phyloP scores from a whole-genome alignment of 2,888 invertebrate species.

The Nipponacmea schrenckii region DNA sequence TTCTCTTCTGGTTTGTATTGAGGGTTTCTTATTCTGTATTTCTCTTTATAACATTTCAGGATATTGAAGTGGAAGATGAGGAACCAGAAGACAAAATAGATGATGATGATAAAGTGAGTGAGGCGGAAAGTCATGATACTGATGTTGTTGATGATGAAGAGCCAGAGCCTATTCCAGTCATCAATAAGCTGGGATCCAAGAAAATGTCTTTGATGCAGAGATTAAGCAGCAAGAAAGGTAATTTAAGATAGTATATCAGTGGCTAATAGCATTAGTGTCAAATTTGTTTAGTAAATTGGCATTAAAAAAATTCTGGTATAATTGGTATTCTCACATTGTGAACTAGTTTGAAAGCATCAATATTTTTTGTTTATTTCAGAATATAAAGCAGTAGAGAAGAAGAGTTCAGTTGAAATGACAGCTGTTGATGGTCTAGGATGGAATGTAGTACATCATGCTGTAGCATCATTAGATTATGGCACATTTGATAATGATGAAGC shows the following conservation, averaged over 20 bases:
- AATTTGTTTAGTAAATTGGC: too few species aligned
- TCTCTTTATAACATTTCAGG: not conserved
- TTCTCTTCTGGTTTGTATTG: too few species aligned
- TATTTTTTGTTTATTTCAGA: not conserved
- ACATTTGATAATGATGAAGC: slow-evolving; percentile 67
- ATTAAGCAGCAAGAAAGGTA: slow-evolving; percentile 17
- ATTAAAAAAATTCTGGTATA: too few species aligned
- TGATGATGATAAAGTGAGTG: slow-evolving; percentile 17
- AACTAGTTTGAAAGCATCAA: too few species aligned
- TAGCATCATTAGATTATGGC: slow-evolving; percentile 62
- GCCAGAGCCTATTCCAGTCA: slow-evolving; percentile 25
- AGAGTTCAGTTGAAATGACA: slow-evolving; percentile 57
- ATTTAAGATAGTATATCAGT: too few species aligned
- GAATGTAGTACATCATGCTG: slow-evolving; percentile 66
- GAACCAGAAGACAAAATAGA: slow-evolving; percentile 17
- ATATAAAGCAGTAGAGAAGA: slow-evolving; percentile 46
- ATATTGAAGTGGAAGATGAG: slow-evolving; percentile 20
- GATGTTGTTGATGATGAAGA: slow-evolving; percentile 39
- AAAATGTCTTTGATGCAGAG: slow-evolving; percentile 33
- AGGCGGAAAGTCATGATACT: slow-evolving; percentile 38
- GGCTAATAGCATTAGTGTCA: too few species aligned
- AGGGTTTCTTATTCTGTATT: not conserved
- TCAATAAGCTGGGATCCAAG: slow-evolving; percentile 32
- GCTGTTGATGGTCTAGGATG: slow-evolving; percentile 62
- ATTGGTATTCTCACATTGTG: too few species aligned